Percentiles rank a stretch among this genome's conserved stretches.
Conservation (phyloP, 1,140 invertebrate species). For the Scaptodrosophila lebanonensis region DNA sequence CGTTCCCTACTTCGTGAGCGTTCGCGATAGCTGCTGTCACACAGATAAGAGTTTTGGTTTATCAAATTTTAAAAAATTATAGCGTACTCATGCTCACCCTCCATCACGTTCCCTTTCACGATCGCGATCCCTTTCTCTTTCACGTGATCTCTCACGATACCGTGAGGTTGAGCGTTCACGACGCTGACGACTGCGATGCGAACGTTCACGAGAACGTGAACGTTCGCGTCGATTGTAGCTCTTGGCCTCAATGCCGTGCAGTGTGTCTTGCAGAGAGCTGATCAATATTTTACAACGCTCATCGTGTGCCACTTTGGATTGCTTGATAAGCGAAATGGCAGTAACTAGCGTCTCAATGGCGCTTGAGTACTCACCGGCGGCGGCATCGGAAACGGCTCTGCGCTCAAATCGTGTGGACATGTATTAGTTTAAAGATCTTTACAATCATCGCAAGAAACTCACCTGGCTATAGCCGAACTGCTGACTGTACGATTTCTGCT, state of each 20-base stretch:
- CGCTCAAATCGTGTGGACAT: neutral
- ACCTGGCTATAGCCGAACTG: constrained; percentile 92
- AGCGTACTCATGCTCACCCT: constrained; percentile 46
- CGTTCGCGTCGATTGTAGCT: constrained; percentile 78
- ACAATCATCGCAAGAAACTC: too few relatives aligned
- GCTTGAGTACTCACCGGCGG: constrained; percentile 96
- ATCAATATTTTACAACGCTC: constrained; percentile 99
- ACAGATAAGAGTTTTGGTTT: neutral
- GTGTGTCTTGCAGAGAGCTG: constrained; percentile 96
- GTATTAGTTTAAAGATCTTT: too few relatives aligned
- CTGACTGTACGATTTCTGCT: constrained; percentile 97
- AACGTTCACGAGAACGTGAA: constrained; percentile 86
- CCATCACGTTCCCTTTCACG: constrained; percentile 83
- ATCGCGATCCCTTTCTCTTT: constrained; percentile 83
- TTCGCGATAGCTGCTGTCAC: constrained; percentile 78
- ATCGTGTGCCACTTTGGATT: constrained; percentile 98
- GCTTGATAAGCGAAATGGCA: constrained; percentile 98
- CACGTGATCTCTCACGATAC: constrained; percentile 83
- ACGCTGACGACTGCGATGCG: constrained; percentile 83
- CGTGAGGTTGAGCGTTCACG: constrained; percentile 88
- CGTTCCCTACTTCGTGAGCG: constrained; percentile 80
- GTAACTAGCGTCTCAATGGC: constrained; percentile 99
- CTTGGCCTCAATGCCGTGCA: constrained; percentile 83
- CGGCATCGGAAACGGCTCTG: constrained; percentile 97
- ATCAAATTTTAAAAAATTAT: neutral